Evolutionary conservation across 2,888 invertebrate genomes (phyloP), one percentile per base, ranked within the genome.

Genomic region (Drymonia ruficornis): DNA sequence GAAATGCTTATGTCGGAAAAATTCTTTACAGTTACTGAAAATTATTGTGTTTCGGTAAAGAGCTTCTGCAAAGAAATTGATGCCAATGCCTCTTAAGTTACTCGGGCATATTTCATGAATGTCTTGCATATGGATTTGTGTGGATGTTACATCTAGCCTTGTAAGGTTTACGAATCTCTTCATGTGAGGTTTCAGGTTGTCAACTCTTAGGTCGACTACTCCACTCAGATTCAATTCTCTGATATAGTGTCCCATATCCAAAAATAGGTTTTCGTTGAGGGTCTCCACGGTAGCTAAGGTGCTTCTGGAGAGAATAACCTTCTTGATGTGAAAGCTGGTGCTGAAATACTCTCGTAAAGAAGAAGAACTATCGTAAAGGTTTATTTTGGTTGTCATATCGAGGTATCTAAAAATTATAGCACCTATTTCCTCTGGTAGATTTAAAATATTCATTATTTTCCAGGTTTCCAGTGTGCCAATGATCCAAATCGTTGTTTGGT

Each of bases 61-160:
- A n/a, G 74, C 68, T 45, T 53, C 55, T 55, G 72, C 78, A 40
- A 78, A 80, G 52, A 73, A 82, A 53, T 82, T 81, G 6, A 79
- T 74, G 36, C 67, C 70, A 11, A 81, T 66, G 19, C 67, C 70
- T 52, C 70, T 75, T 16, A 81, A 65, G 45, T 61, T 59, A 42
- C 56, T 45, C 0, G 78, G 74, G 49, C 78, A 80, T 40, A 81
- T 65, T 11, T 74, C 63, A 42, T 52, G 50, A 11, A 81, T 55
- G 52, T 80, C 77, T 12, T 70, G 56, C 48, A 82, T 50, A 45
- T 74, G 75, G n/a, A 81, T 72, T 1, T 72, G 66, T 2, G 81
- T 81, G 43, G 74, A 82, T 0, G 80, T 76, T n/a, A 82, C 47
- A 38, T 82, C 81, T 38, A 82, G 60, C 16, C 68, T 62, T 61